phyloP scores from a whole-genome alignment of 30 jellyfish, hydroid and myxozoan species.

The Chironex yamaguchii region DNA sequence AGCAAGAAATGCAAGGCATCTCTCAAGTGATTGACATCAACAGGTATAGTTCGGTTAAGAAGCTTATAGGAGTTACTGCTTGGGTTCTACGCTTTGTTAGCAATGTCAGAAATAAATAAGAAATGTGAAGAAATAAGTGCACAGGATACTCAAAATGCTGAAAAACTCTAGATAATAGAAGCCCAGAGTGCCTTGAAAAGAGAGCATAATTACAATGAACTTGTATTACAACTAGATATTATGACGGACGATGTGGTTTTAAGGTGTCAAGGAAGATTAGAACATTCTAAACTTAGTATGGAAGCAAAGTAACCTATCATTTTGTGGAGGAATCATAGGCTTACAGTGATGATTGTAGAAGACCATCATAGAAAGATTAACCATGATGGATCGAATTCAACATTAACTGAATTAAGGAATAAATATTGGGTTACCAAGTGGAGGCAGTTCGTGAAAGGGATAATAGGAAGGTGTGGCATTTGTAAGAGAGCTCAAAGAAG shows the following conservation, averaged over 20 bases:
- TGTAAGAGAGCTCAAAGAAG: not conserved
- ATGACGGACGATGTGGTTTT: not conserved
- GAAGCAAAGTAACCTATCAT: too few species aligned
- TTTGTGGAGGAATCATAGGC: too few species aligned
- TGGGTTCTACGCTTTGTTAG: not conserved
- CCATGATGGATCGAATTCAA: too few species aligned
- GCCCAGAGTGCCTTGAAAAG: too few species aligned
- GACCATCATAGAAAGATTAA: too few species aligned
- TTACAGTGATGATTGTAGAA: too few species aligned
- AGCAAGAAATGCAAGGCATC: not conserved
- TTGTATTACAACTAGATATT: not conserved
- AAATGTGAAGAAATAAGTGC: too few species aligned
- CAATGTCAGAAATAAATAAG: not conserved
- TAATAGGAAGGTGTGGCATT: not conserved
- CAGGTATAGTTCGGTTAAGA: not conserved
- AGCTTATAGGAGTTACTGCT: not conserved
- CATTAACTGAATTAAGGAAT: not conserved
- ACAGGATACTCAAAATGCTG: too few species aligned
- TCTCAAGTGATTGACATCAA: not conserved
- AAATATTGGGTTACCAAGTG: not conserved
- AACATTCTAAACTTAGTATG: too few species aligned
- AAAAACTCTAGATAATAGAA: too few species aligned
- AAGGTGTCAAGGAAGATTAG: slow-evolving; percentile 6
- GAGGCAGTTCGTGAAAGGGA: not conserved
- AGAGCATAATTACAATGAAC: not conserved